phyloP scores from a whole-genome alignment of 2,888 invertebrate genomes.

The Deilephila porcellus region DNA sequence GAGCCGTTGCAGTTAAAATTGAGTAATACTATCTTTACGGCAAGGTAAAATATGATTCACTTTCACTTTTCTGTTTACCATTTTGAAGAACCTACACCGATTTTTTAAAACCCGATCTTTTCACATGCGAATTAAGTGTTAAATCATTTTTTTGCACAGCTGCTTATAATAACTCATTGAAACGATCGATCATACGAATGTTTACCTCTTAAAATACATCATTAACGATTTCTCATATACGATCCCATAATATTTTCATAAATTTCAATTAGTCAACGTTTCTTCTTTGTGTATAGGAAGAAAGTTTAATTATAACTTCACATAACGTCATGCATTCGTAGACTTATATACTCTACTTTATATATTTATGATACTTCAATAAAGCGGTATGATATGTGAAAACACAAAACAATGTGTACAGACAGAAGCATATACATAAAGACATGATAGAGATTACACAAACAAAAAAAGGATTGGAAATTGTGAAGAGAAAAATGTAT shows the following conservation, averaged over 20 bases:
- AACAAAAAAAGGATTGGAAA: not conserved
- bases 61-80: too few relatives aligned
- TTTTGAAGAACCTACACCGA: too few relatives aligned
- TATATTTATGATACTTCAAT: slow-evolving; percentile 13
- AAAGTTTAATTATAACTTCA: not conserved
- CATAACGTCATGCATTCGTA: slow-evolving; percentile 11
- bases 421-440: slow-evolving; percentile 16
- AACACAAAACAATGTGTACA: slow-evolving; percentile 22
- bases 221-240: too few relatives aligned
- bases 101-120: too few relatives aligned
- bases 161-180: too few relatives aligned
- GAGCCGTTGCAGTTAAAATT: too few relatives aligned
- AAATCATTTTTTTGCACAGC: too few relatives aligned
- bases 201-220: too few relatives aligned
- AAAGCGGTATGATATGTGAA: slow-evolving; percentile 13
- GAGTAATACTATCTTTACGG: too few relatives aligned
- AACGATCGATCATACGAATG: too few relatives aligned
- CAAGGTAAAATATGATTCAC: too few relatives aligned
- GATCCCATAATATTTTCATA: not conserved
- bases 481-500: not conserved
- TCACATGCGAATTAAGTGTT: too few relatives aligned
- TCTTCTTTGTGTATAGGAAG: not conserved
- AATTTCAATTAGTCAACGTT: not conserved
- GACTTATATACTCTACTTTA: not conserved
- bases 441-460: slow-evolving; percentile 16